Conservation (phyloP, 2,113 vertebrate species). For the Geococcyx californianus region DNA sequence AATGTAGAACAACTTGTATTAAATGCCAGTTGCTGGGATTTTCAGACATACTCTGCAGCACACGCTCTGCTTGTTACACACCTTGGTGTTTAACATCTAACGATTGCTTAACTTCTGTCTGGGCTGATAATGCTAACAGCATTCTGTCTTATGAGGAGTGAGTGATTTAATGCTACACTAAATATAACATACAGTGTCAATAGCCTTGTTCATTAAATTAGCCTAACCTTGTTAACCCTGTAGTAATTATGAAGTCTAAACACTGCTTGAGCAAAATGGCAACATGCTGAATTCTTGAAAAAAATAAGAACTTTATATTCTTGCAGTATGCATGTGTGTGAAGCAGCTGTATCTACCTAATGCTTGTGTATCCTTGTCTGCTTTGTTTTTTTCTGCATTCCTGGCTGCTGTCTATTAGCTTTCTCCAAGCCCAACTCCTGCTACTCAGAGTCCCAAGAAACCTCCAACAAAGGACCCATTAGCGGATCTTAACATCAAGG, state of each 20-base stretch:
- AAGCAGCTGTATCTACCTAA: constrained; percentile 49
- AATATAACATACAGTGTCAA: background rate
- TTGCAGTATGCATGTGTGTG: constrained; percentile 7
- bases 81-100: background rate
- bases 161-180: background rate
- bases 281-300: background rate
- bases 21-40: background rate
- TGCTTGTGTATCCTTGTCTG: constrained; percentile 61
- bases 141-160: background rate
- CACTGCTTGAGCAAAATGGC: background rate
- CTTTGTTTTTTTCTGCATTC: constrained; percentile 64
- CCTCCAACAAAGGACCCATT: constrained; percentile 97
- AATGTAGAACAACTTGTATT: background rate
- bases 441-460: constrained; percentile 95
- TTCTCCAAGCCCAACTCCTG: constrained; percentile 91
- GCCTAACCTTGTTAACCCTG: background rate
- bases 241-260: background rate
- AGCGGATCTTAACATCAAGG: constrained; percentile 99
- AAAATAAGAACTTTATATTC: background rate
- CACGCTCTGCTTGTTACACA: background rate
- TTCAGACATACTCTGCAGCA: background rate
- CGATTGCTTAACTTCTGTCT: background rate
- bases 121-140: background rate
- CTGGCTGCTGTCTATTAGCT: constrained; percentile 77
- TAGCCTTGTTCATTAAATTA: background rate